Percentiles rank a stretch among this genome's conserved stretches.
These are phyloP conservation scores for Listrodromus nycthemerus DNA, from an alignment of 2,888 invertebrate genomes.

Conservation along the genomic window DNA sequence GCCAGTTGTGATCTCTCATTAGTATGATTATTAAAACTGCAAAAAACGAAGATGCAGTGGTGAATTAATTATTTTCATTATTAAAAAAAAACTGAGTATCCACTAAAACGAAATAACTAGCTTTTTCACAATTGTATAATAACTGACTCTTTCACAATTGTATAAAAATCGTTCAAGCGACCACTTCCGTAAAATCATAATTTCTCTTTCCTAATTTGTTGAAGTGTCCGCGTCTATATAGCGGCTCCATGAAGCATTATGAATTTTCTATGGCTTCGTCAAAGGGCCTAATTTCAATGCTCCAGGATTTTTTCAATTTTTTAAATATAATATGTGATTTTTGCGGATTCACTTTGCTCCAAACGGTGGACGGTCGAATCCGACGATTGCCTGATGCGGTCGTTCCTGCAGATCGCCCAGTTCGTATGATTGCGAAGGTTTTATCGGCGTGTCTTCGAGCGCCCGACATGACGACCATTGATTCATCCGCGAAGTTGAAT, in stretches of 20 bases:
- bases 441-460: conserved; percentile 11
- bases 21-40: background rate
- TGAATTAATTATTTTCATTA: background rate
- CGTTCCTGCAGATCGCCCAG: background rate
- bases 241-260: background rate
- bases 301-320: background rate
- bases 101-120: background rate
- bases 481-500: conserved; percentile 38
- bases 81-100: background rate
- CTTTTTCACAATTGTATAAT: background rate
- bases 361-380: background rate
- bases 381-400: background rate
- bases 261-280: background rate
- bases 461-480: conserved; percentile 23
- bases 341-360: background rate
- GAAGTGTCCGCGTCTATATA: background rate
- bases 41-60: background rate
- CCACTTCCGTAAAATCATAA: background rate
- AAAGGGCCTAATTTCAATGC: background rate
- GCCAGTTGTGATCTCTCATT: background rate
- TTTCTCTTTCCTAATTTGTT: background rate
- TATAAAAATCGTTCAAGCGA: background rate
- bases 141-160: background rate
- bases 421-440: conserved; percentile 1
- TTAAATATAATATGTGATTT: background rate